Evolutionary conservation across 2,888 invertebrate genomes (phyloP).

Genomic region (Ochlodes sylvanus): DNA sequence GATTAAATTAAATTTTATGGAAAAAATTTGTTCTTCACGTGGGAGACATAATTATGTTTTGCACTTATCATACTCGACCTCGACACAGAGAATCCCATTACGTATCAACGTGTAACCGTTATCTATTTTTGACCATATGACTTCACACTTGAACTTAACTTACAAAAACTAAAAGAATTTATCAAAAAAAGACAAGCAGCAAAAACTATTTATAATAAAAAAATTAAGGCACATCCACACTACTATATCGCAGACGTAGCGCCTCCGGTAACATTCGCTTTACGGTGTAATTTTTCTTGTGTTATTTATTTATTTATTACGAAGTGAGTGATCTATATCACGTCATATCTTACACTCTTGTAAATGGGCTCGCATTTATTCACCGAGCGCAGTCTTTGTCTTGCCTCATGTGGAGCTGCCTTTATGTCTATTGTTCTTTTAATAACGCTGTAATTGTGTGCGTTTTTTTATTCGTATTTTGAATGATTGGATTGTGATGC

Average conservation of each 20-base stretch:
- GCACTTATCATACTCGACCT: too few species aligned
- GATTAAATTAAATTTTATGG: too few species aligned
- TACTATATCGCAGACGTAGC: slow-evolving; percentile 55
- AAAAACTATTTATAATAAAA: too few species aligned
- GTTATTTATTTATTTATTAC: slow-evolving; percentile 86
- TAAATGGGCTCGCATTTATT: slow-evolving; percentile 82
- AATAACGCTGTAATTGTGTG: slow-evolving; percentile 43
- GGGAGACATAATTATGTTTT: too few species aligned
- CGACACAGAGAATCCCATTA: too few species aligned
- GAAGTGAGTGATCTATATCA: slow-evolving; percentile 84
- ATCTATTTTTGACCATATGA: too few species aligned
- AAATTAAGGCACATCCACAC: slow-evolving; percentile 55
- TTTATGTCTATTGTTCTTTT: slow-evolving; percentile 52
- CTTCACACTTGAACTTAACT: too few species aligned
- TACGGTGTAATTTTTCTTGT: slow-evolving; percentile 85
- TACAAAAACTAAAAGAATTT: too few species aligned
- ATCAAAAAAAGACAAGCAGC: too few species aligned
- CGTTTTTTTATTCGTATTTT: slow-evolving; percentile 35
- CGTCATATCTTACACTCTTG: slow-evolving; percentile 85
- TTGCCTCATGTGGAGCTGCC: slow-evolving; percentile 51
- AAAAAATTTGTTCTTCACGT: too few species aligned
- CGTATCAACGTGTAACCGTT: too few species aligned
- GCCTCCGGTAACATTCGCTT: slow-evolving; percentile 85
- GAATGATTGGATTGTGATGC: slow-evolving; percentile 42
- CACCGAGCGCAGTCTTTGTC: slow-evolving; percentile 54